phyloP scores from a whole-genome alignment of 2,797 vertebrate species.

The Typhlichthys subterraneus region DNA sequence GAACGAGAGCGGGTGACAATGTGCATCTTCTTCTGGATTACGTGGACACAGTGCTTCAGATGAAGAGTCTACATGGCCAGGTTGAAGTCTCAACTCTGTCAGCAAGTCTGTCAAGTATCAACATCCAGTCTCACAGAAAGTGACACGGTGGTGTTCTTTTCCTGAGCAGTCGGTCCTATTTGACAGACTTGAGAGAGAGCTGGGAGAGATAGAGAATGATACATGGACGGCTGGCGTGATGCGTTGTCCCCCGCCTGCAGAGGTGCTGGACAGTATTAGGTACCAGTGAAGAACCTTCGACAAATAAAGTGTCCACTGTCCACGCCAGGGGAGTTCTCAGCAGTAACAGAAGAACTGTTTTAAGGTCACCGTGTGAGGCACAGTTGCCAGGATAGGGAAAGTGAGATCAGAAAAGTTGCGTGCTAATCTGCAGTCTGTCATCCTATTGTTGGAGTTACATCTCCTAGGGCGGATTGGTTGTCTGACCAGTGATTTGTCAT shows the following conservation, averaged over 20 bases:
- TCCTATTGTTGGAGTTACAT: constrained; percentile 64
- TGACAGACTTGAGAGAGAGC: constrained; percentile 16
- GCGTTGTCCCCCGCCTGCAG: constrained; percentile 53
- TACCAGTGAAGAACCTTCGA: constrained; percentile 33
- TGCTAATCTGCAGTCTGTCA: constrained; percentile 59
- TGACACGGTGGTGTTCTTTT: too few species aligned
- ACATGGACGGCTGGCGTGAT: constrained; percentile 7
- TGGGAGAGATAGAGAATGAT: constrained; percentile 5
- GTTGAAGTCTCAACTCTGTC: constrained; percentile 11
- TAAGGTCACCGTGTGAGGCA: constrained; percentile 38
- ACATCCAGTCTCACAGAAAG: constrained; percentile 11
- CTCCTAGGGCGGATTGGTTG: constrained; percentile 68
- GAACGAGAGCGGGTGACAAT: too few species aligned
- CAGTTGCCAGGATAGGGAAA: constrained; percentile 43
- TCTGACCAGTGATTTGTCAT: constrained; percentile 36
- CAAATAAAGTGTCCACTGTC: constrained; percentile 19
- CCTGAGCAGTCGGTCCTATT: constrained; percentile 23
- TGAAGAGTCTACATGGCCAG: constrained; percentile 23
- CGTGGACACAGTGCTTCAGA: constrained; percentile 29
- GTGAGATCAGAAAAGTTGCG: constrained; percentile 27
- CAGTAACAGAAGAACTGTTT: constrained; percentile 45
- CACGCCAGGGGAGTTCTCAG: constrained; percentile 39
- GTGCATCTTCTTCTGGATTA: constrained; percentile 5
- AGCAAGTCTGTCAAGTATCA: constrained; percentile 9
- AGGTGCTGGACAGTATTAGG: constrained; percentile 11